phyloP scores from a whole-genome alignment of 2,797 vertebrate genomes.

The Danio aesculapii region DNA sequence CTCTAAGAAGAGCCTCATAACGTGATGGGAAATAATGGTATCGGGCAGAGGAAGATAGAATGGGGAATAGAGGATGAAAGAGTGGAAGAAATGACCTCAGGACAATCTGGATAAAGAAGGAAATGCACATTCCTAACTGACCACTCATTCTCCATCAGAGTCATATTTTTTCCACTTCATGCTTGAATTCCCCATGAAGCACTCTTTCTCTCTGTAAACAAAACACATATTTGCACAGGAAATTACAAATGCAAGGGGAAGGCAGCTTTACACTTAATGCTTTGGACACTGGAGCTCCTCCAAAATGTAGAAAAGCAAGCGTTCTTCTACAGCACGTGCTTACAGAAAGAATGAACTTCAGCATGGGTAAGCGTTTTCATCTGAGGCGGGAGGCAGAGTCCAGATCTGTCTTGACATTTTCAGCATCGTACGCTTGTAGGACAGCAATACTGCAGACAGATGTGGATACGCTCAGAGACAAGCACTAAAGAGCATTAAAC shows the following conservation, averaged over 20 bases:
- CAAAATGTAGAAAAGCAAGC: constrained; percentile 73
- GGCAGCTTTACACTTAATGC: constrained; percentile 77
- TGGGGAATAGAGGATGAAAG: constrained; percentile 64
- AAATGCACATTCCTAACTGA: constrained; percentile 81
- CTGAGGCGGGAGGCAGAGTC: constrained; percentile 68
- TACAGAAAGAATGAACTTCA: constrained; percentile 76
- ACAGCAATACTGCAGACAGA: constrained; percentile 75
- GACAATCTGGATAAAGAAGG: constrained; percentile 74
- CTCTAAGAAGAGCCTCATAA: constrained; percentile 65
- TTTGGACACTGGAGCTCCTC: constrained; percentile 73
- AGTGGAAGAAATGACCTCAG: constrained; percentile 79
- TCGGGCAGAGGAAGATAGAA: constrained; percentile 57
- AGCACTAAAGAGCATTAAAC: constrained; percentile 84
- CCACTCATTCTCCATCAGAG: constrained; percentile 82
- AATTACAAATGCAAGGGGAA: constrained; percentile 79
- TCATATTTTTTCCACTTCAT: constrained; percentile 86
- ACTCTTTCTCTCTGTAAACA: constrained; percentile 72
- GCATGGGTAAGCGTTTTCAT: constrained; percentile 79
- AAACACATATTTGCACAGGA: constrained; percentile 83
- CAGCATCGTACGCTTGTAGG: constrained; percentile 67
- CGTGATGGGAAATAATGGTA: constrained; percentile 70
- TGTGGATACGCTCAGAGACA: constrained; percentile 75
- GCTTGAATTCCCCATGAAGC: constrained; percentile 80
- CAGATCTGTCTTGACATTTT: constrained; percentile 80
- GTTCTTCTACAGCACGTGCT: constrained; percentile 72